These are phyloP conservation scores for Leiothrix lutea DNA, from an alignment of 2,113 vertebrate genomes.

Conservation along the genomic window DNA sequence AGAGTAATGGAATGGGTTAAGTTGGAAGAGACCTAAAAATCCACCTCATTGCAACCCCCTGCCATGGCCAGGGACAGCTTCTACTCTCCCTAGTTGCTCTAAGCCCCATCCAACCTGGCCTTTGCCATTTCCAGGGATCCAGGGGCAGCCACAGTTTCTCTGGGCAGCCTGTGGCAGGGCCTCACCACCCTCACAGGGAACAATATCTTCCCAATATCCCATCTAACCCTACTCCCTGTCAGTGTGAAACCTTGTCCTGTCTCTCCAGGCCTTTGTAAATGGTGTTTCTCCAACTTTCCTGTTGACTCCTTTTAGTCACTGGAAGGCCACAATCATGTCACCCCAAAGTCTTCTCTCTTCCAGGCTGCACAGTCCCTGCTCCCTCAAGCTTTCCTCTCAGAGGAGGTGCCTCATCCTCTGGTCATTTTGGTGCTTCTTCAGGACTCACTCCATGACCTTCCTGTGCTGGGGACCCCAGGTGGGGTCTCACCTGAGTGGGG, in stretches of 20 bases:
- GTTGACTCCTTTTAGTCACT: neutral
- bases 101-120: accelerated
- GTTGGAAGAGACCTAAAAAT: neutral
- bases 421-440: neutral
- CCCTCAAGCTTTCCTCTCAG: neutral
- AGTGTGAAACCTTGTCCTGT: neutral
- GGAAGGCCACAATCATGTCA: neutral
- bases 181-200: accelerated
- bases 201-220: accelerated
- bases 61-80: neutral
- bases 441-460: neutral
- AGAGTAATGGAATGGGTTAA: neutral
- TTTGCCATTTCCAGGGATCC: neutral
- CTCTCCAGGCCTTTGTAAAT: neutral
- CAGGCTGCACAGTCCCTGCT: neutral
- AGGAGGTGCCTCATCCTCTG: neutral
- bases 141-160: neutral
- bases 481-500: neutral
- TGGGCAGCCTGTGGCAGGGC: accelerated
- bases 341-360: neutral
- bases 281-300: neutral
- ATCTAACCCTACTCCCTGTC: neutral
- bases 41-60: neutral
- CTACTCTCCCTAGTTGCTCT: accelerated
- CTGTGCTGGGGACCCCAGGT: neutral